Conservation (phyloP, 2,888 invertebrate genomes). For the Ennomos erosarius region DNA sequence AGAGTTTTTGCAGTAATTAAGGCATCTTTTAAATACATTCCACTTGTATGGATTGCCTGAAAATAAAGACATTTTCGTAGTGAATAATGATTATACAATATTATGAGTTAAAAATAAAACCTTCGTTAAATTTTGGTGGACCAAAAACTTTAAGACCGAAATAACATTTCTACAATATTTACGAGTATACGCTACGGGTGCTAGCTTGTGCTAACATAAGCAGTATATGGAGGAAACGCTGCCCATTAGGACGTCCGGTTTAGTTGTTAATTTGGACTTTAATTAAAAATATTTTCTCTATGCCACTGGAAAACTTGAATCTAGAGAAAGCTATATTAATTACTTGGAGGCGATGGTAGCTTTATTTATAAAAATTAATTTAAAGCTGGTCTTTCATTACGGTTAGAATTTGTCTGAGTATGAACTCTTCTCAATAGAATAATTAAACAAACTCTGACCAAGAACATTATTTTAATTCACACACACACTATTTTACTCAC, state of each 20-base stretch:
- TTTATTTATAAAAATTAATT: too few species aligned
- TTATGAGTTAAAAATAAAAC: neutral
- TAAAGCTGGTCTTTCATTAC: too few species aligned
- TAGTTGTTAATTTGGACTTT: slow-evolving; percentile 38
- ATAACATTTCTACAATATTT: neutral
- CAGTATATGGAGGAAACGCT: slow-evolving; percentile 26
- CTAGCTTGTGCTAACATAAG: slow-evolving; percentile 5
- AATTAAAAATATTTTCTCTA: slow-evolving; percentile 40
- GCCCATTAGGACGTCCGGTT: slow-evolving; percentile 20
- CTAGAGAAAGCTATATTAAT: slow-evolving; percentile 13
- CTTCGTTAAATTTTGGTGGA: neutral
- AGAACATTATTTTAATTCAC: too few species aligned
- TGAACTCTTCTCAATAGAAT: too few species aligned
- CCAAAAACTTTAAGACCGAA: neutral
- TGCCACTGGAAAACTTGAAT: slow-evolving; percentile 19
- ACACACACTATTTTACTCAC: too few species aligned
- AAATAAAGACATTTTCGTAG: too few species aligned
- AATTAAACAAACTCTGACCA: too few species aligned
- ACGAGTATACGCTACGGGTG: neutral
- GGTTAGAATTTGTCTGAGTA: too few species aligned
- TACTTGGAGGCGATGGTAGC: too few species aligned
- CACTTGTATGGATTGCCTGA: too few species aligned
- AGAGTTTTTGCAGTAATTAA: slow-evolving; percentile 11
- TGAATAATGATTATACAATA: too few species aligned
- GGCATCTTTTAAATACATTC: slow-evolving; percentile 1